Base-by-base conservation (phyloP, 2,888 invertebrate species). In the Cephus pygmeus region DNA sequence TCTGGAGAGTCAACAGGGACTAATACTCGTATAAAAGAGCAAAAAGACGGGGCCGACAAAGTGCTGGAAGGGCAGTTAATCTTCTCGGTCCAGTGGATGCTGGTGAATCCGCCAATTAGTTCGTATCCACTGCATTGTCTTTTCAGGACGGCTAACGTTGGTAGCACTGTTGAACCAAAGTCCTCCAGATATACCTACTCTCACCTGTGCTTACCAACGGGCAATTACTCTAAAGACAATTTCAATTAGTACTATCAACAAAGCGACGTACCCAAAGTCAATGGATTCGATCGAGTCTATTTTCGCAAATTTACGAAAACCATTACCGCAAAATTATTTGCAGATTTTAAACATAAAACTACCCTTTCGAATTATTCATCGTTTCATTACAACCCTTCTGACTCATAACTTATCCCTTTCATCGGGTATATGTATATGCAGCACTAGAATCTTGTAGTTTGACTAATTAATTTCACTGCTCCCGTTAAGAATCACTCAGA, bases 41-140 rank as follows among this genome's bases (percentile, higher is more conserved):
- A 15, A 40, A 40, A 40, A 40, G 40, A 40, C 15, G 15, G 2
- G 4, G 40, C 15, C 40, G 15, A 40, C 40, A 40, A 40, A 40
- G 40, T 15, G 40, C 40, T 40, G 79, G 82, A 81, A 81, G 78
- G 74, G 78, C 79, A 79, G 80, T 89, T 90, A 89, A 90, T 90
- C 89, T 90, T 88, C 87, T 84, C 86, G 88, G 88, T 90, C 87
- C 89, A 88, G 87, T 88, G 88, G 88, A 86, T 86, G 86, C 83
- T 84, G 84, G 87, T 87, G 87, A 88, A 89, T 89, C 88, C 86
- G 85, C 87, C 90, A 90, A 90, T 90, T 90, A 90, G 89, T 89
- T 88, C 87, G 87, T 85, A 86, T 87, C 85, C 85, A 85, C 82
- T 84, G 86, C 85, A 88, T 87, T 88, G 87, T 88, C 87, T 85